These are phyloP conservation scores for Adelognathus sp. DNA, from an alignment of 2,888 invertebrate genomes.

Conservation along the genomic window DNA sequence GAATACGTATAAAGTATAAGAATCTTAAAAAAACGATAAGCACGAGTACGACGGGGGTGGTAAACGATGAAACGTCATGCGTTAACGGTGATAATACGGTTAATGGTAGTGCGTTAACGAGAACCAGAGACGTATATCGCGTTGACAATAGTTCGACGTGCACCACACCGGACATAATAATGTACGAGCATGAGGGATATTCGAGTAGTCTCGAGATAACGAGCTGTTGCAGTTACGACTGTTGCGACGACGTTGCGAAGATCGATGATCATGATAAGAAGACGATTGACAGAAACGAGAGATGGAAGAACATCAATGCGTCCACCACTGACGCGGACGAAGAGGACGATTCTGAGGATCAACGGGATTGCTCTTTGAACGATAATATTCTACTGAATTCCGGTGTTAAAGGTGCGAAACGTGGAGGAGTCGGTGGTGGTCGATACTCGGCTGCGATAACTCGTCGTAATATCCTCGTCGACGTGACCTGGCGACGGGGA, in stretches of 20 bases:
- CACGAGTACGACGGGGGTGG: conserved; percentile 54
- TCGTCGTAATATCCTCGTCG: conserved; percentile 59
- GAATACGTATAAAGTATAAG: conserved; percentile 70
- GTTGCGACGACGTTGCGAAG: conserved; percentile 42
- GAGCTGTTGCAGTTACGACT: conserved; percentile 59
- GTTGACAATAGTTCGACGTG: conserved; percentile 44
- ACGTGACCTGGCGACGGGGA: conserved; percentile 68
- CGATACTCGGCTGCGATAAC: conserved; percentile 39
- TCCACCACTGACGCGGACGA: conserved; percentile 17
- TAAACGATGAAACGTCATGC: conserved; percentile 2
- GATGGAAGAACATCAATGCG: conserved; percentile 17
- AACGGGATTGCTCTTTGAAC: not conserved
- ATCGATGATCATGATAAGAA: not conserved
- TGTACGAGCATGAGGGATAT: conserved; percentile 67
- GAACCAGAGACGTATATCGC: not conserved
- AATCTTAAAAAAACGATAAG: conserved; percentile 64
- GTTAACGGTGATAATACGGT: conserved; percentile 22
- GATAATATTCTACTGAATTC: conserved; percentile 65
- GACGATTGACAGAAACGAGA: conserved; percentile 26
- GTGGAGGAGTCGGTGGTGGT: conserved; percentile 30
- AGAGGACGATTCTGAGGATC: not conserved
- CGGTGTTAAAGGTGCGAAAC: conserved; percentile 62
- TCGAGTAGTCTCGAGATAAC: conserved; percentile 56
- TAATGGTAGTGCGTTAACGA: conserved; percentile 9
- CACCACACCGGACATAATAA: conserved; percentile 68